phyloP scores from a whole-genome alignment of 2,797 vertebrate genomes.

The Amblyopsis hoosieri region DNA sequence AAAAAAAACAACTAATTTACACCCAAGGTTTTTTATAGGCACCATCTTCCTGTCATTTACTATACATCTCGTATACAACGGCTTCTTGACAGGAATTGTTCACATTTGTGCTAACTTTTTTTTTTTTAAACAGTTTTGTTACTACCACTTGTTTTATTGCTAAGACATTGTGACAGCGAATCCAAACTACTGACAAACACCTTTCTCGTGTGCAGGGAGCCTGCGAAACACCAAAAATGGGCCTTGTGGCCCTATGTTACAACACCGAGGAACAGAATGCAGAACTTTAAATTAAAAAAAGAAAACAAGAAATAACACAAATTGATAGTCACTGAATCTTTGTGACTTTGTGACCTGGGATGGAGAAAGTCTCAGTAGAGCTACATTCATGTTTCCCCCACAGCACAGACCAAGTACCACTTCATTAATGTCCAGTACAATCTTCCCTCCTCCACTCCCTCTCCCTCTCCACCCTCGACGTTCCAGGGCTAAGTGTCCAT shows the following conservation, averaged over 20 bases:
- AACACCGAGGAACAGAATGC: slow-evolving; percentile 62
- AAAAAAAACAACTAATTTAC: slow-evolving; percentile 69
- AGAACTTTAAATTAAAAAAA: slow-evolving; percentile 40
- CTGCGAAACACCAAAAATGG: slow-evolving; percentile 87
- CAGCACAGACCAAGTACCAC: slow-evolving; percentile 64
- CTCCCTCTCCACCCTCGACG: slow-evolving; percentile 12
- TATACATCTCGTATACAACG: slow-evolving; percentile 83
- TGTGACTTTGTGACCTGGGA: slow-evolving; percentile 45
- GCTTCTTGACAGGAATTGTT: slow-evolving; percentile 78
- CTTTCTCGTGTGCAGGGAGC: slow-evolving; percentile 53
- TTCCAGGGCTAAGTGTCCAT: slow-evolving; percentile 56
- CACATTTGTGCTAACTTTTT: slow-evolving; percentile 80
- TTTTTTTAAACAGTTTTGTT: slow-evolving; percentile 71
- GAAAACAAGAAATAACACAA: too few species aligned
- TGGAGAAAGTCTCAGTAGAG: slow-evolving; percentile 74
- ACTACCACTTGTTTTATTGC: slow-evolving; percentile 91
- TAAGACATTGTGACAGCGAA: slow-evolving; percentile 90
- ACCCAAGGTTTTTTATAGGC: slow-evolving; percentile 86
- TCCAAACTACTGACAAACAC: slow-evolving; percentile 85
- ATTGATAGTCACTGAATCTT: slow-evolving; percentile 33
- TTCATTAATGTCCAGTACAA: slow-evolving; percentile 74
- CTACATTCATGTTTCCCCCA: slow-evolving; percentile 81
- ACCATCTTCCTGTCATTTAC: slow-evolving; percentile 89
- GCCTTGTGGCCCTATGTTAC: slow-evolving; percentile 79
- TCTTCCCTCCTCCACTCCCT: slow-evolving; percentile 46